Evolutionary conservation across 1,140 invertebrate genomes (phyloP).

Genomic region (Fopius arisanus): DNA sequence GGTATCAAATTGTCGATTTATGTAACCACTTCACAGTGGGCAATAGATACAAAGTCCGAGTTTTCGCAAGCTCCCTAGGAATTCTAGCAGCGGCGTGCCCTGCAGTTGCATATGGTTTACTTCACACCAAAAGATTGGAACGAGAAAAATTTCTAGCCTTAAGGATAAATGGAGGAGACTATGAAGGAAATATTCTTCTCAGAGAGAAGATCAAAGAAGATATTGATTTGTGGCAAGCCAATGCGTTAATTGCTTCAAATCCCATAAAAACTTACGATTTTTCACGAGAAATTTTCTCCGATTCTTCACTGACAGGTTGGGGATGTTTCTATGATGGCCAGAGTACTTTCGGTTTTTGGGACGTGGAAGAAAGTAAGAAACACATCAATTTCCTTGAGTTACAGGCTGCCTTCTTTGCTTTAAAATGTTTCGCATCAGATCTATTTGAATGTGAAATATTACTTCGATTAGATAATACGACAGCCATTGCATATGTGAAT

Average conservation of each 20-base stretch:
- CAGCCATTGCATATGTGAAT: conserved; percentile 2
- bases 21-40: too few relatives aligned
- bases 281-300: conserved; percentile 39
- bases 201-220: conserved; percentile 4
- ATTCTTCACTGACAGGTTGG: conserved; percentile 42
- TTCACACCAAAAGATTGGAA: conserved; percentile 33
- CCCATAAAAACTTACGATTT: conserved; percentile 21
- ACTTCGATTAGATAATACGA: conserved; percentile 7
- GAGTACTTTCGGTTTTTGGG: conserved; percentile 37
- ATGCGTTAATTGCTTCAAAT: conserved; percentile 26
- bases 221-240: conserved; percentile 36
- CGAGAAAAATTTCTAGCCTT: conserved; percentile 32
- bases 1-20: too few relatives aligned
- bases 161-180: neutral
- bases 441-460: neutral
- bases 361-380: conserved; percentile 13
- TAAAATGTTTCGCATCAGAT: conserved; percentile 40
- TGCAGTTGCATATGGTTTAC: conserved; percentile 27
- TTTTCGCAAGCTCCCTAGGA: too few relatives aligned
- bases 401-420: conserved; percentile 35
- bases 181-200: neutral
- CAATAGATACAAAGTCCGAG: too few relatives aligned
- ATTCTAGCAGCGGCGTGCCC: too few relatives aligned
- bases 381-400: conserved; percentile 47
- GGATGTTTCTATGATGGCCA: conserved; percentile 29